Conservation (phyloP, 2,797 vertebrate genomes). For the Thripadectes ignobilis region DNA sequence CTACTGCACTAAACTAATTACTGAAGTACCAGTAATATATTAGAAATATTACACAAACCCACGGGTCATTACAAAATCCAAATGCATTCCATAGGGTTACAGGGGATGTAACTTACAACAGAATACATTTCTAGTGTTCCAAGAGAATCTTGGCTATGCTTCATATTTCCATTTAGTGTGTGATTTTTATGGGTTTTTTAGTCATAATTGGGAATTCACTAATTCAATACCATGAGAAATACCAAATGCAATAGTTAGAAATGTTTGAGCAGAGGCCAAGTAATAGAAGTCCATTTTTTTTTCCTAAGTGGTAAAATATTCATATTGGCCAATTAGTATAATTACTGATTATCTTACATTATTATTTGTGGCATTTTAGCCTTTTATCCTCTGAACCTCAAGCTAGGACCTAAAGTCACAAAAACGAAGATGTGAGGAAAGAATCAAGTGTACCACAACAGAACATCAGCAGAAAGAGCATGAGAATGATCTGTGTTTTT, state of each 20-base stretch:
- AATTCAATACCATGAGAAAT: not conserved
- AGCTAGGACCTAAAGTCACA: not conserved
- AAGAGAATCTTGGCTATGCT: not conserved
- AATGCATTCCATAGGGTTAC: not conserved
- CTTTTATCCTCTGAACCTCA: not conserved
- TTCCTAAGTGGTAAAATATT: not conserved
- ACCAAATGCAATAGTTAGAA: not conserved
- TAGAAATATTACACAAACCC: not conserved
- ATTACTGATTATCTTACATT: not conserved
- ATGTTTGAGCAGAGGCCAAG: not conserved
- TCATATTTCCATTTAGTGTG: not conserved
- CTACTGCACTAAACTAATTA: not conserved
- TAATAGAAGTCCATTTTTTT: not conserved
- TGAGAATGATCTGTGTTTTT: not conserved
- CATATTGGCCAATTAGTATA: not conserved
- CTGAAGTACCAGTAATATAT: not conserved
- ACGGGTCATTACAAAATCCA: not conserved
- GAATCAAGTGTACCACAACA: not conserved
- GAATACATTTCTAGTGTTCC: not conserved
- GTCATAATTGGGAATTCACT: not conserved
- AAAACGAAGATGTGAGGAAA: not conserved
- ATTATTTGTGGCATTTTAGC: not conserved
- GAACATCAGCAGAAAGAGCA: not conserved
- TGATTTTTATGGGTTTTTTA: not conserved
- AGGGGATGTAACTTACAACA: not conserved